Evolutionary conservation across 2,888 invertebrate species (phyloP), one percentile per base, ranked within the genome.

Genomic region (Lasius platythorax): DNA sequence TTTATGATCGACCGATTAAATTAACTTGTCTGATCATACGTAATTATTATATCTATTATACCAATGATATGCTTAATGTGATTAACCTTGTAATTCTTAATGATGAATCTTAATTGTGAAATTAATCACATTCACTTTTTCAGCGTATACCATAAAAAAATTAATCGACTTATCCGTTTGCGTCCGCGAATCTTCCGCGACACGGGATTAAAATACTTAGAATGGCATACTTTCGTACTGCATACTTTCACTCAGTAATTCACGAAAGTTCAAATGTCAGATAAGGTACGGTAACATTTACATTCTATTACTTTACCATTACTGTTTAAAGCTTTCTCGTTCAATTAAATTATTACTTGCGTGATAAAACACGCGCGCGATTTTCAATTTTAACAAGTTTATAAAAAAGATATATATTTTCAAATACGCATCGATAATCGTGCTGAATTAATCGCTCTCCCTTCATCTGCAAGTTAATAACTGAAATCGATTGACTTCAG

Each of bases 241-340:
- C 68, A 83, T 82, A 87, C 89, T 90, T 90, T 90, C 89, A 89
- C 90, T 86, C 43, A 73, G 68, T 81, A 64, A 82, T 87, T 83
- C 83, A 63, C 81, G 50, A 79, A 85, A 88, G 89, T 89, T 91
- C 86, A 88, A 90, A 87, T 81, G 91, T 88, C 91, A 85, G 73
- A 58, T 56, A 76, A 83, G 70, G 67, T 84, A 85, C 46, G 83
- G 72, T 86, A 90, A 88, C 90, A 87, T 87, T 91, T 89, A 85
- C 84, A 82, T 74, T 67, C 66, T 28, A 78, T 86, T 83, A 66
- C 83, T 63, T 67, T n/a, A 46, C 67, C 73, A 73, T 82, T 86
- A 84, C 46, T 87, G 75, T 85, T 67, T 23, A 56, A 58, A 72
- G 9, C 37, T 84, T 85, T 70, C 76, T 82, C 66, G 82, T 79